Conservation (phyloP, 2,797 vertebrate species). For the Dendrocincla tyrannina region DNA sequence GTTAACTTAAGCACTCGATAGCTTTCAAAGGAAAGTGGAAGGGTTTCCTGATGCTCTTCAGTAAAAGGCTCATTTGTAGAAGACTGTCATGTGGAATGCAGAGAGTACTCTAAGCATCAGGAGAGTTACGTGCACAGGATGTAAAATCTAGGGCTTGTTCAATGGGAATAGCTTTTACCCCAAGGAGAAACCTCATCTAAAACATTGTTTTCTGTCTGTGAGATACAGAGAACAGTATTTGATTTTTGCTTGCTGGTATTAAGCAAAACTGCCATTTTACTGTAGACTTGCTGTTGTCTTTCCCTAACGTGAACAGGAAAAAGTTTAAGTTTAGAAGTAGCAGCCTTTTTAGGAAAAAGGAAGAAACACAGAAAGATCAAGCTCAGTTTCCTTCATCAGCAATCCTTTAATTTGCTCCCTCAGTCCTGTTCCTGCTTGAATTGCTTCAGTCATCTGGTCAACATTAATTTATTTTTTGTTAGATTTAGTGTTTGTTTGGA, state of each 20-base stretch:
- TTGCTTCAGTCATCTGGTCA: background rate
- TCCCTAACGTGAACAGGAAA: background rate
- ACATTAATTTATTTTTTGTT: background rate
- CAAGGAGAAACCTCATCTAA: background rate
- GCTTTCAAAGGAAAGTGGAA: background rate
- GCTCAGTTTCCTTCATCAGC: background rate
- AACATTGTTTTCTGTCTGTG: background rate
- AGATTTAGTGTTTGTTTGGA: background rate
- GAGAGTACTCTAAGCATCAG: background rate
- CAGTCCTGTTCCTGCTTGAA: background rate
- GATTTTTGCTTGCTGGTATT: background rate
- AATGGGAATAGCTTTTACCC: background rate
- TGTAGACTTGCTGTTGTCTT: background rate
- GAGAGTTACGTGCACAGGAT: background rate
- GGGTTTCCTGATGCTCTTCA: background rate
- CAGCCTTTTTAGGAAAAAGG: background rate
- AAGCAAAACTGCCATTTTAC: background rate
- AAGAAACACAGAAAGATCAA: background rate
- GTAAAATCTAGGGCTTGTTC: background rate
- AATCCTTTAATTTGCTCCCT: background rate
- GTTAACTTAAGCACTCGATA: background rate
- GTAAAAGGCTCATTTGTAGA: background rate
- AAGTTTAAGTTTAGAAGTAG: background rate
- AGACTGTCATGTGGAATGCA: rapidly evolving
- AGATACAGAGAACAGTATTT: background rate